phyloP scores from a whole-genome alignment of 2,797 vertebrate genomes.

The Antrozous pallidus region DNA sequence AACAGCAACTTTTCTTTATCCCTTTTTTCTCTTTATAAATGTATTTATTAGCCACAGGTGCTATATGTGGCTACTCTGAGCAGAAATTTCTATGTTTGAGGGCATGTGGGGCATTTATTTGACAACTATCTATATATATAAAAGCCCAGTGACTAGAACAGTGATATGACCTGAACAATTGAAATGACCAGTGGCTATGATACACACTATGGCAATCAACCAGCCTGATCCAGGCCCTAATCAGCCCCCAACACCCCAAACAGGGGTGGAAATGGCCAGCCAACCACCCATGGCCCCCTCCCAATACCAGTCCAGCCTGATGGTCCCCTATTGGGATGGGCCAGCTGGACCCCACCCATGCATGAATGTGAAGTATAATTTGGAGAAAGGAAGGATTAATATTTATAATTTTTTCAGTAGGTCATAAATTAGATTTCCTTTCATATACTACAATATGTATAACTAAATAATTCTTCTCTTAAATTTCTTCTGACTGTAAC shows the following conservation, averaged over 20 bases:
- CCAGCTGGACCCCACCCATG: no score
- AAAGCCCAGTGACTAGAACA: no score
- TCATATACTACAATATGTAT: background rate
- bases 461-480: background rate
- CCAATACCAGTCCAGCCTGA: fast-evolving
- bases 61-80: background rate
- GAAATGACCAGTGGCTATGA: no score
- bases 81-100: background rate
- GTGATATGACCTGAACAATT: no score
- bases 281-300: no score
- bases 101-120: background rate
- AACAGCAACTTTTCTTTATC: background rate
- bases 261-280: no score
- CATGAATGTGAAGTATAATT: background rate
- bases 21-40: background rate
- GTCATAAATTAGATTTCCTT: background rate
- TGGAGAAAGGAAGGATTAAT: background rate
- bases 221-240: no score
- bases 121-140: background rate
- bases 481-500: background rate
- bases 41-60: no score
- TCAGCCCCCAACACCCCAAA: no score
- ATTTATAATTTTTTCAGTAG: background rate
- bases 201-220: no score
- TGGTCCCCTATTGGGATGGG: no score